Base-by-base conservation (phyloP, 2,797 vertebrate genomes). In the Loris lydekkerianus region DNA sequence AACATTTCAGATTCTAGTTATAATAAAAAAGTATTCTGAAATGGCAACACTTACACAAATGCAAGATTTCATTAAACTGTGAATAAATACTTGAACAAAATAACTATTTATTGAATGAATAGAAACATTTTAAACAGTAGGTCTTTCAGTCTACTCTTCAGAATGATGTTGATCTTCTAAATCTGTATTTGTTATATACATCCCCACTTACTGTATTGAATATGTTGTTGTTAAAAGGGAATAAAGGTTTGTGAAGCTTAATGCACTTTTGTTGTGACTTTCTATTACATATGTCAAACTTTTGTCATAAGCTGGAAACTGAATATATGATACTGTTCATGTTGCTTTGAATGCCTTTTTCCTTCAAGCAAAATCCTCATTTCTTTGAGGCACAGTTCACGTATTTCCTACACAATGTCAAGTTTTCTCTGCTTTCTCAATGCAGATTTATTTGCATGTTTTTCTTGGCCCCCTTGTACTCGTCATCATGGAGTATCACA, bases 71-170 rank as follows among this genome's bases (percentile, higher is more conserved):
- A 73, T 84, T 80, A 60, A 69, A 91, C 2, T 3, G 13, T 89
- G 25, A 86, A 6, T 34, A 49, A 91, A n/a, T 72, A 43, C 46
- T 86, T 89, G 60, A 89, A 84, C 20, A 94, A 86, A 75, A 4
- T 43, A 65, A n/a, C 3, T 31, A 53, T 76, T 56, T 63, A 40
- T 37, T 85, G 61, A 81, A 89, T 76, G 7, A 86, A 75, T 18
- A 53, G 6, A 40, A 65, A 9, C 23, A 86, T 78, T 93, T 92
- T 78, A 15, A 69, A 21, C 77, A 83, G 4, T 27, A 46, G 31
- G 31, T 84, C 31, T 69, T 78, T 25, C 8, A 10, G 17, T 58
- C 25, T 81, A 21, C 77, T 72, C 96, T 87, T 37, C 18, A 61
- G 89, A 83, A 40, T 0, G 10, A 2, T 23, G 18, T 69, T 76